Base-by-base conservation (phyloP, 2,113 vertebrate genomes). In the Dromiciops gliroides region DNA sequence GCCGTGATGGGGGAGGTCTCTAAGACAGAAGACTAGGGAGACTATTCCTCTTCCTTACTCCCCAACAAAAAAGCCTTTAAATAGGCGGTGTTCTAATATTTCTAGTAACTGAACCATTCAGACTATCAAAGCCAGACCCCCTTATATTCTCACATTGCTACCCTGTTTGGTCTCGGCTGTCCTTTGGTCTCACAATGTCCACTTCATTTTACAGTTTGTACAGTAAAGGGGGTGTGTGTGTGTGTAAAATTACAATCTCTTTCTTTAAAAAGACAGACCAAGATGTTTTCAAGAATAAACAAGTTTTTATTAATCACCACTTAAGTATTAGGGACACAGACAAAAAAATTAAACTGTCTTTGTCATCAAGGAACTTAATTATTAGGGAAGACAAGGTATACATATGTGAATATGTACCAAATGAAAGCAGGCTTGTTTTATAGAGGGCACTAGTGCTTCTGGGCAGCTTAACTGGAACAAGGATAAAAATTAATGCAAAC, bases 171-270 rank as follows among this genome's bases (percentile, higher is more conserved):
- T 60, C 75, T 92, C 50, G 47, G 90, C 96, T 93, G 48, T 93
- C 95, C 37, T 95, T 83, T 94, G 94, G 90, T 97, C 94, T 95
- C 51, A 96, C 93, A 92, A 90, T 97, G 96, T 92, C 96, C n/a
- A 53, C 94, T 97, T 96, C 51, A 67, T 75, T 75, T 75, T 75
- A n/a, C n/a, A 83, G n/a, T 44, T 7, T 44, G 16, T 83, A 5
- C n/a, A 22, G 5, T 44, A 83, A 83, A 16, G 19, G 51, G 23
- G 4, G 51, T 3, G 53, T 28, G 53, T 56, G 53, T 56, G 53
- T 56, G 51, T 52, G 4, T 23, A 14, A 67, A 67, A 67, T 67
- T 67, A 67, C 2, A 67, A 37, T 4, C 28, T 67, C 3, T 31
- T 67, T 37, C 56, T 67, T 67, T 67, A 67, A 67, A 67, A 67